Percentiles rank a stretch among this genome's conserved stretches.
phyloP scores from a whole-genome alignment of 1,140 invertebrate genomes.

The Pseudomyrmex cubaensis region DNA sequence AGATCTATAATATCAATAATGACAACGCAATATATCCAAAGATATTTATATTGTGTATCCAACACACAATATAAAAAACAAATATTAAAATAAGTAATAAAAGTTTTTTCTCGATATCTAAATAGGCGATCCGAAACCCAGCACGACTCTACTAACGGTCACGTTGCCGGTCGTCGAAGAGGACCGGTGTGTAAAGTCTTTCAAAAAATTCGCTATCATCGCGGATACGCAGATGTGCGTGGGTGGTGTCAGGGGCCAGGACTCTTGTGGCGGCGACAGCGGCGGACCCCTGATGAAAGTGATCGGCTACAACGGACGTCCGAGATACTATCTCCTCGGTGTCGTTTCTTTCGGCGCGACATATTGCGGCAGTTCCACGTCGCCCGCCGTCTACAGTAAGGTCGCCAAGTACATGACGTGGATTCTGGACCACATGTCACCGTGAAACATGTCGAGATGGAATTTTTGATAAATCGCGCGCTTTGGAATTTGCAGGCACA shows the following conservation, averaged over 20 bases:
- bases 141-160: constrained; percentile 80
- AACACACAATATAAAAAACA: too few species aligned
- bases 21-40: too few species aligned
- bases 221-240: constrained; percentile 86
- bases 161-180: constrained; percentile 83
- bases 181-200: constrained; percentile 80
- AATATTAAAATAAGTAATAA: background rate
- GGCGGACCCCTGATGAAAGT: constrained; percentile 89
- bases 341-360: constrained; percentile 89
- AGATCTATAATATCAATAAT: too few species aligned
- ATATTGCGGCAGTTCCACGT: constrained; percentile 84
- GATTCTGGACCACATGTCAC: constrained; percentile 84
- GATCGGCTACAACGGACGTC: constrained; percentile 75
- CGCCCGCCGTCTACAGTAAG: constrained; percentile 87
- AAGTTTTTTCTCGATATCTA: background rate
- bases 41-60: too few species aligned
- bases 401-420: constrained; percentile 85
- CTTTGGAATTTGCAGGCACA: too few species aligned
- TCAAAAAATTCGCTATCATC: constrained; percentile 81
- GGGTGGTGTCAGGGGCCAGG: constrained; percentile 86
- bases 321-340: constrained; percentile 87
- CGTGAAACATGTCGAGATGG: background rate
- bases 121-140: constrained; percentile 72
- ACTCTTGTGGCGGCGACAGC: constrained; percentile 89
- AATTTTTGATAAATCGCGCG: background rate